Conservation (phyloP, 2,113 vertebrate genomes). For the Cariama cristata region DNA sequence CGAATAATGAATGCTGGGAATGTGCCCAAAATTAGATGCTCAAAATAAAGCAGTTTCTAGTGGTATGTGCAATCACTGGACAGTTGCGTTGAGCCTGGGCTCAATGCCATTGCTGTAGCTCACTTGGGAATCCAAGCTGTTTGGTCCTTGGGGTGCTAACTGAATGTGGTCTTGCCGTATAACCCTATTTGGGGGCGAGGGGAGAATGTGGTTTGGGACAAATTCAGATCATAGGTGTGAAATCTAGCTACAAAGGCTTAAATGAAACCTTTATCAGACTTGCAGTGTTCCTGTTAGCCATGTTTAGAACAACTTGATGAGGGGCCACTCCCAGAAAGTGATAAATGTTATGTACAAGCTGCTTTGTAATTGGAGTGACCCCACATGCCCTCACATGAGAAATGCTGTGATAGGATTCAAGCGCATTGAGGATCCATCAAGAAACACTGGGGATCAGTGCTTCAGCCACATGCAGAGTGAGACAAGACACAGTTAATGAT, state of each 20-base stretch:
- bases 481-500: conserved; percentile 50
- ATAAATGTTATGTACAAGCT: not conserved
- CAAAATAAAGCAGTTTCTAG: not conserved
- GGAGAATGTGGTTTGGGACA: not conserved
- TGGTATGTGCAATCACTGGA: not conserved
- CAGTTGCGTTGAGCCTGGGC: not conserved
- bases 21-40: not conserved
- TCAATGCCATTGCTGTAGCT: not conserved
- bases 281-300: not conserved
- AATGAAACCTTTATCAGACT: not conserved
- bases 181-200: not conserved
- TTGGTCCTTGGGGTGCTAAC: not conserved
- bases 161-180: not conserved
- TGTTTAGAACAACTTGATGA: not conserved
- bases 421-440: not conserved
- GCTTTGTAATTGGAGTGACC: not conserved
- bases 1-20: not conserved
- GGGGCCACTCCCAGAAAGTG: not conserved
- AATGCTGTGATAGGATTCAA: not conserved
- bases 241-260: not conserved
- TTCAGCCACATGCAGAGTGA: conserved; percentile 40
- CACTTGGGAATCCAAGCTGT: not conserved
- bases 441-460: not conserved
- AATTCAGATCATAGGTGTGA: not conserved
- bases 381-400: not conserved